Percentiles rank a stretch among this genome's conserved stretches.
phyloP scores from a whole-genome alignment of 2,113 vertebrate genomes.

The Saguinus imperator region DNA sequence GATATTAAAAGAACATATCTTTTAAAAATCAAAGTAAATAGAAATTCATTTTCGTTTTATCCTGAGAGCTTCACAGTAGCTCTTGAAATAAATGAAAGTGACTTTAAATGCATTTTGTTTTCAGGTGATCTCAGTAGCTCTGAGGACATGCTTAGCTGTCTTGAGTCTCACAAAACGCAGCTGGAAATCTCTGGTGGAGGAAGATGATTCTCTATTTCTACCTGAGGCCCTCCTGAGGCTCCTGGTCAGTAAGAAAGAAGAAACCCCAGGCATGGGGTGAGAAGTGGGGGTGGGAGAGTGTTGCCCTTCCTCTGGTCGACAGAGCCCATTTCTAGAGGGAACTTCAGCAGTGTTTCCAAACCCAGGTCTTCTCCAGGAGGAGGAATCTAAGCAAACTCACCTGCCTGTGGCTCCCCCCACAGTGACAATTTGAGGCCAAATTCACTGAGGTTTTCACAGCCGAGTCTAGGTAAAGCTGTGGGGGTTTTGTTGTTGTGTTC shows the following conservation, averaged over 20 bases:
- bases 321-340: background rate
- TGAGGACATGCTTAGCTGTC: background rate
- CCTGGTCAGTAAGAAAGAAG: background rate
- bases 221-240: background rate
- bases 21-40: conserved; percentile 18
- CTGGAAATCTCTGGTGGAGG: background rate
- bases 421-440: background rate
- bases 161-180: background rate
- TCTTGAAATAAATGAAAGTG: background rate
- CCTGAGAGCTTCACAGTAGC: background rate
- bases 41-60: conserved; percentile 30
- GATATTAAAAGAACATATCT: background rate
- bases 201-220: background rate
- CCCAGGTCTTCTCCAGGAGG: background rate
- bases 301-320: background rate
- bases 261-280: background rate
- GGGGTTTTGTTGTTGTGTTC: background rate
- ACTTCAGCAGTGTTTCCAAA: background rate
- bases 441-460: background rate
- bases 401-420: background rate
- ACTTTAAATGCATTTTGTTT: conserved; percentile 8
- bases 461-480: background rate
- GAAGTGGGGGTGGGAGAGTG: background rate
- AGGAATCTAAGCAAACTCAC: background rate
- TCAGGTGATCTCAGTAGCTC: background rate